Evolutionary conservation across 2,888 invertebrate genomes (phyloP).

Genomic region (Orthosia gothica): DNA sequence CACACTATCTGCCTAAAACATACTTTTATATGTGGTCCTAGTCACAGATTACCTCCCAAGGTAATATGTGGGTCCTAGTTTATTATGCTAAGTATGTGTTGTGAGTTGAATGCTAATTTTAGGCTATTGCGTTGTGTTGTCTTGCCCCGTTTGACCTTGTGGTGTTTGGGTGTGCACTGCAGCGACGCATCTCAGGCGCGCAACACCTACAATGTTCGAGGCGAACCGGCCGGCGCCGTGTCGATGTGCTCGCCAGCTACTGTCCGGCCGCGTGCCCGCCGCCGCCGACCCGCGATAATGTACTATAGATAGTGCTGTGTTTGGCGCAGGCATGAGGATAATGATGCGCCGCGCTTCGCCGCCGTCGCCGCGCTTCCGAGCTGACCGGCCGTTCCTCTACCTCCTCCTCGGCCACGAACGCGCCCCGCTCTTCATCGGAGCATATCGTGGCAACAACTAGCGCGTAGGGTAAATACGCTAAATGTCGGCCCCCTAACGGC

Average conservation of each 20-base stretch:
- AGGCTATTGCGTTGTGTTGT: conserved; percentile 45
- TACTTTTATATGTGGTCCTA: no score
- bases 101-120: conserved; percentile 22
- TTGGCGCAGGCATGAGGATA: conserved; percentile 85
- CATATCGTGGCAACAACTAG: conserved; percentile 73
- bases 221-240: conserved; percentile 83
- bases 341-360: conserved; percentile 83
- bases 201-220: conserved; percentile 72
- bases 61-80: neutral
- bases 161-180: conserved; percentile 72
- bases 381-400: conserved; percentile 88
- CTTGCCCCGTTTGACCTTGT: conserved; percentile 65
- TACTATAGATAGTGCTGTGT: conserved; percentile 76
- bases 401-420: conserved; percentile 73
- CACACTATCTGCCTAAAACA: conserved; percentile 1
- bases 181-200: conserved; percentile 80
- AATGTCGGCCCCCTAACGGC: no score
- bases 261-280: conserved; percentile 62
- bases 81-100: conserved; percentile 18
- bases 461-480: no score
- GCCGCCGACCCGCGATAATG: conserved; percentile 73
- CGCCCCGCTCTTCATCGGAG: conserved; percentile 80
- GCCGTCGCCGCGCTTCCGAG: conserved; percentile 78
- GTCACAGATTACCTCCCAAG: no score
- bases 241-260: conserved; percentile 71